Conservation (phyloP, 2,888 invertebrate genomes). For the Meandrusa payeni region DNA sequence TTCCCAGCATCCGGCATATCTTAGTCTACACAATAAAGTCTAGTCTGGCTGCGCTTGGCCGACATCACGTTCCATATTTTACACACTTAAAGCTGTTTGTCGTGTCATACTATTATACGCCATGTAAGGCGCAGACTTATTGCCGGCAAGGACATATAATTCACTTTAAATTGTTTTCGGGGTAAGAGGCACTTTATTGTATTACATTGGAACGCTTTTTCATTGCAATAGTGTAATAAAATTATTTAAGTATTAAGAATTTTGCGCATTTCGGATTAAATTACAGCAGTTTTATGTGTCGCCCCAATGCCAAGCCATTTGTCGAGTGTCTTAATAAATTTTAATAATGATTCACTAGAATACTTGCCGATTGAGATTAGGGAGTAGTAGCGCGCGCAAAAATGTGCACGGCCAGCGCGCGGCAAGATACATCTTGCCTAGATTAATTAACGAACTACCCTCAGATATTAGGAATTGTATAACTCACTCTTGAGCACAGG, state of each 20-base stretch:
- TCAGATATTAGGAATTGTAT: too few relatives aligned
- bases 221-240: constrained; percentile 54
- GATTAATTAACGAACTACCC: too few relatives aligned
- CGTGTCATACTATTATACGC: constrained; percentile 79
- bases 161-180: constrained; percentile 74
- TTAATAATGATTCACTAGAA: too few relatives aligned
- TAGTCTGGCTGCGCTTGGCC: constrained; percentile 64
- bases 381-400: too few relatives aligned
- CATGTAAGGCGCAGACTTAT: constrained; percentile 75
- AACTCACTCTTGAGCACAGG: too few relatives aligned
- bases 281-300: constrained; percentile 42
- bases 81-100: constrained; percentile 80
- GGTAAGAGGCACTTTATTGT: constrained; percentile 61
- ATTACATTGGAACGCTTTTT: constrained; percentile 62
- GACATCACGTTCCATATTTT: constrained; percentile 74
- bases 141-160: constrained; percentile 66
- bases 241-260: constrained; percentile 52
- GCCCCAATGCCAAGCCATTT: constrained; percentile 53
- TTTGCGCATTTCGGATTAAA: constrained; percentile 48
- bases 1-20: constrained; percentile 53
- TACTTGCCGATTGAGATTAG: too few relatives aligned
- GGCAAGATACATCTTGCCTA: too few relatives aligned
- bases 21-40: constrained; percentile 61
- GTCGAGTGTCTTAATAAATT: constrained; percentile 20
- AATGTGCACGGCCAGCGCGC: too few relatives aligned